Evolutionary conservation across 2,113 vertebrate genomes (phyloP), one percentile per base, ranked within the genome.

Genomic region (Strix aluco): DNA sequence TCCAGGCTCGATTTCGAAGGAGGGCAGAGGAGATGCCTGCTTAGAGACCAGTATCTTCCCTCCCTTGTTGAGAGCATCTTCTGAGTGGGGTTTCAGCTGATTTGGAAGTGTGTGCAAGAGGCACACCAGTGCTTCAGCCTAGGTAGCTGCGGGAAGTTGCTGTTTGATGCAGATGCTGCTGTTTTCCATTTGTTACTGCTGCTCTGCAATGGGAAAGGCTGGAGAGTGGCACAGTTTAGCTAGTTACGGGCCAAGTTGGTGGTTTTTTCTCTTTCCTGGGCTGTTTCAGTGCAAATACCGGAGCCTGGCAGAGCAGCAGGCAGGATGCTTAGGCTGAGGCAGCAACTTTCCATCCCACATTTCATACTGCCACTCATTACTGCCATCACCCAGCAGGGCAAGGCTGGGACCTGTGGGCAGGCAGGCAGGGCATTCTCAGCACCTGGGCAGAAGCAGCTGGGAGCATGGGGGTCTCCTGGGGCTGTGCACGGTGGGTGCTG

Each of bases 81-180:
- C n/a, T 34, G 42, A 72, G 29, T n/a, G 47, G 58, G n/a, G 30
- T 72, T 95, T 72, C 66, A 72, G 72, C 21, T 47, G 21, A 81
- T 89, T 86, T 65, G 40, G 46, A 81, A 81, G 34, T 54, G 46
- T 47, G 46, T 75, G 38, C 32, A 55, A 54, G 70, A 36, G 29
- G 29, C 30, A 25, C 36, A 22, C 30, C 4, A 2, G 34, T 74
- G 73, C 0, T 0, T 58, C 26, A 70, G 38, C 51, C 36, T 38
- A 32, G 6, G 54, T 7, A 30, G 42, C 59, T 40, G 14, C 2
- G 5, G 44, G n/a, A 82, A 62, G n/a, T 63, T 52, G n/a, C 40
- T 65, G 29, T 73, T 91, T 62, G 71, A 30, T 57, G 58, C 44
- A 5, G 1, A 17, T 86, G 62, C n/a, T 82, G 20, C 22, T 72